Percentiles rank a stretch among this genome's conserved stretches.
These are phyloP conservation scores for Elymnias hypermnestra DNA, from an alignment of 1,140 invertebrate species.

Conservation along the genomic window DNA sequence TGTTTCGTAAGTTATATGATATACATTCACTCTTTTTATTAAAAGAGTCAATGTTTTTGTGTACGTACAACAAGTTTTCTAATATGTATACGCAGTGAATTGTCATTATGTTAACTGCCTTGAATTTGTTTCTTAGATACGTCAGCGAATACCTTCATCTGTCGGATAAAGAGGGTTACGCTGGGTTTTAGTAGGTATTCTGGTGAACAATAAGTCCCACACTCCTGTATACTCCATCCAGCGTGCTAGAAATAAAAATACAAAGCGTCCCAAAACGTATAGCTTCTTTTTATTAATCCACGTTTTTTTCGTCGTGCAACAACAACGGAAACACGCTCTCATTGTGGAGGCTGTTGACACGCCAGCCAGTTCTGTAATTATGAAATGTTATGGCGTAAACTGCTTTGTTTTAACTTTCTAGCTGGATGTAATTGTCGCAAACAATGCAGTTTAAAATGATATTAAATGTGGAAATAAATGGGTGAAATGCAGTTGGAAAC, in stretches of 20 bases:
- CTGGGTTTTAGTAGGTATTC: not conserved
- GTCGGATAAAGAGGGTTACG: too few species aligned
- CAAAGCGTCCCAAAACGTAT: too few species aligned
- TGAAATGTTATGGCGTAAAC: constrained; percentile 26
- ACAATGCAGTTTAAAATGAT: constrained; percentile 23
- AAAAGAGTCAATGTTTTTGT: too few species aligned
- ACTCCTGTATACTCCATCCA: not conserved
- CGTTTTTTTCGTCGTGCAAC: constrained; percentile 1
- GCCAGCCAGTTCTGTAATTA: constrained; percentile 26
- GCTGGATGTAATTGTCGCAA: constrained; percentile 25
- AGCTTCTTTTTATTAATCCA: too few species aligned
- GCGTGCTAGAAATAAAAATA: too few species aligned
- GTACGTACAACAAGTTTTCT: too few species aligned
- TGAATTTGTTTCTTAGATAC: too few species aligned
- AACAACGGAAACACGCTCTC: constrained; percentile 12
- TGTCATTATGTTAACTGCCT: too few species aligned
- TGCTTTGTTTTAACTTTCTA: constrained; percentile 23
- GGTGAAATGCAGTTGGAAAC: not conserved
- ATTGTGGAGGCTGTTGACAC: constrained; percentile 26
- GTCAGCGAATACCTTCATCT: too few species aligned
- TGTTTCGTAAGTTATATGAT: too few species aligned
- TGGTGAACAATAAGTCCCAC: not conserved
- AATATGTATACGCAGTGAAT: too few species aligned
- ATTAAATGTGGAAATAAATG: constrained; percentile 21
- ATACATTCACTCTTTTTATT: too few species aligned